Evolutionary conservation across 2,797 vertebrate species (phyloP).

Genomic region (Borostomias antarcticus): DNA sequence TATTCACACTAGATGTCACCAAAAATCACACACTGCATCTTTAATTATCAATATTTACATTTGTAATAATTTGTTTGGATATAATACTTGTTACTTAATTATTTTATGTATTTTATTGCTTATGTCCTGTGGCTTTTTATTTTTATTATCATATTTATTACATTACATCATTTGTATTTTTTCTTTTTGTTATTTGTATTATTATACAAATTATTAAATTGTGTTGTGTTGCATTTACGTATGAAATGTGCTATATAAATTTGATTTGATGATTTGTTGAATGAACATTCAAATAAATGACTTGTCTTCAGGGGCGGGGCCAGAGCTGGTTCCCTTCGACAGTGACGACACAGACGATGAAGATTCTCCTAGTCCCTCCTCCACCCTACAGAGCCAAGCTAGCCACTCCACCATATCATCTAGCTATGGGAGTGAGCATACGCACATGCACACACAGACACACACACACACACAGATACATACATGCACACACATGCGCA

Average conservation of each 20-base stretch:
- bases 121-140: no score
- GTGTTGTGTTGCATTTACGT: not conserved
- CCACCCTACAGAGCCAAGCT: slow-evolving; percentile 95
- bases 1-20: no score
- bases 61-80: no score
- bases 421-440: slow-evolving; percentile 91
- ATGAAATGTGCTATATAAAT: not conserved
- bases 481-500: not conserved
- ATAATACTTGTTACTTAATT: no score
- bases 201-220: no score
- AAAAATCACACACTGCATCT: no score
- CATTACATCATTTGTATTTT: no score
- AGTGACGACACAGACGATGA: slow-evolving; percentile 95
- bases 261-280: not conserved
- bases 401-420: slow-evolving; percentile 97
- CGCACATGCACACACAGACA: not conserved
- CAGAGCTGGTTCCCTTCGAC: slow-evolving; percentile 93
- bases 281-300: not conserved
- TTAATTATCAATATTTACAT: no score
- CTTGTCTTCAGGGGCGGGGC: slow-evolving; percentile 56
- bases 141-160: no score
- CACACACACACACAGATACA: not conserved
- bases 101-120: no score
- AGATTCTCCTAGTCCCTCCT: slow-evolving; percentile 94
- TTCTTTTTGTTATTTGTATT: no score